Conservation (phyloP, 2,888 invertebrate genomes). For the Nasonovia ribisnigri region DNA sequence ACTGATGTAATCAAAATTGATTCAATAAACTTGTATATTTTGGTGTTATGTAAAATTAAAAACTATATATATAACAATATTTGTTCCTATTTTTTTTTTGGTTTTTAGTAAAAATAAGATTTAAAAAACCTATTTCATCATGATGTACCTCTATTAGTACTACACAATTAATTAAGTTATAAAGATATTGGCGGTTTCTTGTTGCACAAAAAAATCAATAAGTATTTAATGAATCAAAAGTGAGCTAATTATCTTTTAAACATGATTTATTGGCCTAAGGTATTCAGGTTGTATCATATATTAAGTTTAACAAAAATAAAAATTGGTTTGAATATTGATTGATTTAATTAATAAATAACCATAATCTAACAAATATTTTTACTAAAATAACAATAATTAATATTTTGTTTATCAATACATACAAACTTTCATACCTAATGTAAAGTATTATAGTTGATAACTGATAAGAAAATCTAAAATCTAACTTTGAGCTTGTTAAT, state of each 20-base stretch:
- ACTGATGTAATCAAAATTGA: neutral
- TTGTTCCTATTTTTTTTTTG: neutral
- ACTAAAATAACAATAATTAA: neutral
- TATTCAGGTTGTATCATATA: too few species aligned
- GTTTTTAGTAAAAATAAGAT: neutral
- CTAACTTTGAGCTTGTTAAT: neutral
- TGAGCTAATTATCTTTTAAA: neutral
- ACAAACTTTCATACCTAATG: neutral
- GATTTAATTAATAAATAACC: neutral
- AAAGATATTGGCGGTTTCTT: neutral
- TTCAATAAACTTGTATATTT: neutral
- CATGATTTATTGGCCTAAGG: neutral
- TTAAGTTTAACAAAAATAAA: neutral
- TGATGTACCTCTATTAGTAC: neutral
- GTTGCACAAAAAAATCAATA: neutral
- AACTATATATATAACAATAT: neutral
- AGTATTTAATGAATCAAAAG: neutral
- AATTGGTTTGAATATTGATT: neutral
- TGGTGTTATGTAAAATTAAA: neutral
- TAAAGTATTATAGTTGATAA: neutral
- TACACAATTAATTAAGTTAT: neutral
- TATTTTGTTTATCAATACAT: neutral
- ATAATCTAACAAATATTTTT: neutral
- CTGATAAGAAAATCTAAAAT: neutral
- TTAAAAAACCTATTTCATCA: neutral